Evolutionary conservation across 2,888 invertebrate species (phyloP), one percentile per base, ranked within the genome.

Genomic region (Allygus modestus): DNA sequence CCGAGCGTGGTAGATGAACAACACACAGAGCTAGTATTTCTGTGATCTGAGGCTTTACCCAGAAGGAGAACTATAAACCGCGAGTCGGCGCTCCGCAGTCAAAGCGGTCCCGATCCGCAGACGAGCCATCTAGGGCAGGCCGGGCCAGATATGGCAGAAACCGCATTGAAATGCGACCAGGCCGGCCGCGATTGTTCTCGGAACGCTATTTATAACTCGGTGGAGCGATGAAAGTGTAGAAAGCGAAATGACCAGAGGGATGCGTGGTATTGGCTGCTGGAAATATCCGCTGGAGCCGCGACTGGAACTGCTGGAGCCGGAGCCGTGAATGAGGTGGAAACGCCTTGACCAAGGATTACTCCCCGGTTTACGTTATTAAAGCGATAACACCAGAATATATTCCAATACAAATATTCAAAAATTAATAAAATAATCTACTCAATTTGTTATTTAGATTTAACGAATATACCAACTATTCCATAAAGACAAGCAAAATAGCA

Each of bases 161-260:
- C 75, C 28, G 28, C 71, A 71, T 71, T 71, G 71, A 71, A 71
- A 71, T 71, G 71, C 71, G 71, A 71, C 71, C 37, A 37, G 20
- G 41, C 37, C 41, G 31, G 43, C 46, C n/a, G 7, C 46, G 46
- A 77, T 77, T 77, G 75, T 77, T 77, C 75, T 37, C 11, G 7
- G 75, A 46, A 77, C 46, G 75, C 75, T 77, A 77, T 77, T 77
- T 77, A 77, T 77, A 77, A 77, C 75, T 23, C 69, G 37, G 69
- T 15, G 23, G 37, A 73, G 41, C 43, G 43, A 77, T 77, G 75
- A 77, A 77, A 77, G 75, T 77, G 75, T 43, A 77, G 75, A 77
- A 77, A 77, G 75, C 75, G 75, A 46, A 46, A 46, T 41, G 71
- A 41, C 71, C 71, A 71, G 15, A 20, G 71, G 41, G 71, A 41